Evolutionary conservation across 2,113 vertebrate genomes (phyloP), one percentile per base, ranked within the genome.

Genomic region (Phaetusa simplex): DNA sequence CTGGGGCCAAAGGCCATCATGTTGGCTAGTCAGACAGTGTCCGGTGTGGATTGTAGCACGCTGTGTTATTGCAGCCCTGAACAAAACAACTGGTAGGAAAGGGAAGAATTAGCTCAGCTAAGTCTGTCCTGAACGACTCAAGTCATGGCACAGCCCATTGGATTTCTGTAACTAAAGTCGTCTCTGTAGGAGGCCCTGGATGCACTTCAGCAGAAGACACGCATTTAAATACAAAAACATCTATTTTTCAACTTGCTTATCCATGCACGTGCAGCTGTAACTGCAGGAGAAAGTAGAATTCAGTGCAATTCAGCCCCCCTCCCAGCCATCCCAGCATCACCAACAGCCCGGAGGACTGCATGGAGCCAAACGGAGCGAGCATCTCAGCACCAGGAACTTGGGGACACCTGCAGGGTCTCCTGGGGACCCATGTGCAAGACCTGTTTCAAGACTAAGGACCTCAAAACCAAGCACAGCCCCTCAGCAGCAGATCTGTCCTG

Each of bases 251-350:
- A 1, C 36, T 42, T 42, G 36, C 77, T 77, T 42, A 45, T 24
- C 81, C n/a, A 17, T 2, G 1, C 4, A 1, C 1, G 3, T 11
- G 29, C 38, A 72, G 72, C 72, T 77, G 42, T 7, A 38, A 7
- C 55, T 19, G 58, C 64, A 49, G 40, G n/a, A 19, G n/a, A 56
- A 34, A 29, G 83, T 7, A 40, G 53, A 50, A 43, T 3, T 24
- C 27, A 2, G 3, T 6, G 77, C 38, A 64, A 6, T 32, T 34
- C n/a, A 11, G 6, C 5, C 3, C 23, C 17, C 3, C 1, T 29
- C 26, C 2, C 53, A 30, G 69, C 8, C 1, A 19, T 18, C 8
- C 10, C 1, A 45, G 29, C 10, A 1, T 3, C 14, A 2, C 59
- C 9, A 9, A 8, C 42, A 59, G 40, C 62, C 71, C 3, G 8